Evolutionary conservation across 2,113 vertebrate species (phyloP).

Genomic region (Oxyura jamaicensis): DNA sequence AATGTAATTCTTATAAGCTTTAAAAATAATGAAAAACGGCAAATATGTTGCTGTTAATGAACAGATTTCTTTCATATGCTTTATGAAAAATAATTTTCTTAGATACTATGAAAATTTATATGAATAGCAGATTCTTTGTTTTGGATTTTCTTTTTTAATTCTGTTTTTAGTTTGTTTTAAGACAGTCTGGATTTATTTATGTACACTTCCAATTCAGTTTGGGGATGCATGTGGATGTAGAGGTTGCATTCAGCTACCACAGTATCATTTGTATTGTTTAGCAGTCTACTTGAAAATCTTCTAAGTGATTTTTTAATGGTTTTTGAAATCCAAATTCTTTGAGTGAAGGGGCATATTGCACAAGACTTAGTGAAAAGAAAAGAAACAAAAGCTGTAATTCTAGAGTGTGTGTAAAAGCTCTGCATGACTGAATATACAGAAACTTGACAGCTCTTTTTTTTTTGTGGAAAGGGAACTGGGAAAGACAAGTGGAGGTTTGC

Average conservation of each 20-base stretch:
- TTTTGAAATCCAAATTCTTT: not conserved
- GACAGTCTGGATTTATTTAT: not conserved
- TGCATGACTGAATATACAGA: not conserved
- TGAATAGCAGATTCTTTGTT: not conserved
- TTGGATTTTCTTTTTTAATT: not conserved
- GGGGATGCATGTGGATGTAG: not conserved
- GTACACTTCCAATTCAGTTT: not conserved
- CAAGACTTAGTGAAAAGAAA: not conserved
- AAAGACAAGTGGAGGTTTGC: not conserved
- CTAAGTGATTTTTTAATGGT: not conserved
- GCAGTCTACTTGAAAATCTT: not conserved
- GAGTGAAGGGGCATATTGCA: not conserved
- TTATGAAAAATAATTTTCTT: not conserved
- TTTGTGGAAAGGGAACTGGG: not conserved
- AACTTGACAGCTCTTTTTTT: not conserved
- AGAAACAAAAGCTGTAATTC: not conserved
- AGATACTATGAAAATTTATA: not conserved
- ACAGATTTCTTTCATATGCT: not conserved
- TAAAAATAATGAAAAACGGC: not conserved
- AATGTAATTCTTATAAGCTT: not conserved
- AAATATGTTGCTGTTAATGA: not conserved
- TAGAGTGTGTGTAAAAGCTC: not conserved
- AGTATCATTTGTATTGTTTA: not conserved
- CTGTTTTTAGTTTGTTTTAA: not conserved
- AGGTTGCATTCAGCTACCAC: not conserved